phyloP scores from a whole-genome alignment of 2,113 vertebrate genomes.

The Leptobrachium ailaonicum region DNA sequence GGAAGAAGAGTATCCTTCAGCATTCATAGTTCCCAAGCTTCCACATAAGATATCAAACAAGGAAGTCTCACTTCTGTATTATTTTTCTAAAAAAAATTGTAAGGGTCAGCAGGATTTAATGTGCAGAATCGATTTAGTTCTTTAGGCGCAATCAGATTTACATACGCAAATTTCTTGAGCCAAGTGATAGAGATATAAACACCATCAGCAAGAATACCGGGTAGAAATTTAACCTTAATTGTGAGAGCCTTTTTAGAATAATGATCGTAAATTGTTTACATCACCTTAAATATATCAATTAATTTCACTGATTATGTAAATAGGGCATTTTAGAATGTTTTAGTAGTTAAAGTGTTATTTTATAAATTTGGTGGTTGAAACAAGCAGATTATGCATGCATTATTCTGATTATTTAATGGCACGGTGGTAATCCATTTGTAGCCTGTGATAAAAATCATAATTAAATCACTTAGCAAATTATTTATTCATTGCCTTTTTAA shows the following conservation, averaged over 20 bases:
- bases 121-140: too few relatives aligned
- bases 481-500: conserved; percentile 9
- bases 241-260: neutral
- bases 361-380: neutral
- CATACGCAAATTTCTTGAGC: too few relatives aligned
- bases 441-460: conserved; percentile 29
- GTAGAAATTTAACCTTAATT: too few relatives aligned
- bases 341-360: neutral
- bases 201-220: too few relatives aligned
- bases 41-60: too few relatives aligned
- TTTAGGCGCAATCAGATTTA: too few relatives aligned
- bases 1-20: too few relatives aligned
- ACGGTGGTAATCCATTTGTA: conserved; percentile 7
- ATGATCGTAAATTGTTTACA: neutral
- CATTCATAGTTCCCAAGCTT: too few relatives aligned
- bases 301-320: neutral
- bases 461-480: conserved; percentile 27
- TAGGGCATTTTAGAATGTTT: neutral
- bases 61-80: too few relatives aligned
- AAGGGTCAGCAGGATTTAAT: too few relatives aligned
- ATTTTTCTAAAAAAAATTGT: too few relatives aligned
- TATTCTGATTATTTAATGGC: conserved; percentile 16
- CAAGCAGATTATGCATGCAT: neutral
- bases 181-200: too few relatives aligned
- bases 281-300: neutral